These are phyloP conservation scores for Oenanthe melanoleuca DNA, from an alignment of 2,113 vertebrate genomes.

Conservation along the genomic window DNA sequence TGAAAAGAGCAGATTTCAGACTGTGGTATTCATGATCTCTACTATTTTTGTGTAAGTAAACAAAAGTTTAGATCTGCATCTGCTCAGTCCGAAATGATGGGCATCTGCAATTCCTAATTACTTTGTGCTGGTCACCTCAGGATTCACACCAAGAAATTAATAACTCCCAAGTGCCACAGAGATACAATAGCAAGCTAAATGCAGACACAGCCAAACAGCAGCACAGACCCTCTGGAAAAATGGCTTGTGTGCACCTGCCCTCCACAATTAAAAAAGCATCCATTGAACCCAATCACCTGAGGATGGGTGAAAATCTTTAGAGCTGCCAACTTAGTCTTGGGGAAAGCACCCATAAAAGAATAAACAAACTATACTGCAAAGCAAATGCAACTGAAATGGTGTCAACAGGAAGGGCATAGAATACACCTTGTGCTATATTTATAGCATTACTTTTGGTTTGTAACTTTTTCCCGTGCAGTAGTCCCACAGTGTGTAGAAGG, in stretches of 20 bases:
- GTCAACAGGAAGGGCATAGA: neutral
- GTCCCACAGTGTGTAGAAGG: neutral
- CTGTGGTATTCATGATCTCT: neutral
- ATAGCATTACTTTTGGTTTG: neutral
- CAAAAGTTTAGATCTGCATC: neutral
- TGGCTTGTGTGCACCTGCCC: fast-evolving
- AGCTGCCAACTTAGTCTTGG: neutral
- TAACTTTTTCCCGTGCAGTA: neutral
- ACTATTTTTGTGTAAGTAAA: neutral
- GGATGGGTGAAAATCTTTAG: neutral
- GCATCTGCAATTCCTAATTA: neutral
- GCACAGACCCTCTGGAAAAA: neutral
- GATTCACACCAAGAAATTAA: neutral
- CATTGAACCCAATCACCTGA: neutral
- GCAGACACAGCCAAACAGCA: neutral
- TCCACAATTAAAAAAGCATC: neutral
- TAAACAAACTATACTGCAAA: neutral
- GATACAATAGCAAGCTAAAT: neutral
- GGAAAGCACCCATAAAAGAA: neutral
- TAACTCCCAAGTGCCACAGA: neutral
- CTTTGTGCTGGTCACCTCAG: neutral
- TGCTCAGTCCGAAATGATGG: neutral
- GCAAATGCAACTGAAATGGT: neutral
- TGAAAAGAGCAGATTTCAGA: neutral
- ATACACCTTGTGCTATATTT: neutral